A percentile compares a stretch with the other conserved stretches of the same genome.
phyloP scores from a whole-genome alignment of 2,797 vertebrate genomes.

The Rhinogobio ventralis region DNA sequence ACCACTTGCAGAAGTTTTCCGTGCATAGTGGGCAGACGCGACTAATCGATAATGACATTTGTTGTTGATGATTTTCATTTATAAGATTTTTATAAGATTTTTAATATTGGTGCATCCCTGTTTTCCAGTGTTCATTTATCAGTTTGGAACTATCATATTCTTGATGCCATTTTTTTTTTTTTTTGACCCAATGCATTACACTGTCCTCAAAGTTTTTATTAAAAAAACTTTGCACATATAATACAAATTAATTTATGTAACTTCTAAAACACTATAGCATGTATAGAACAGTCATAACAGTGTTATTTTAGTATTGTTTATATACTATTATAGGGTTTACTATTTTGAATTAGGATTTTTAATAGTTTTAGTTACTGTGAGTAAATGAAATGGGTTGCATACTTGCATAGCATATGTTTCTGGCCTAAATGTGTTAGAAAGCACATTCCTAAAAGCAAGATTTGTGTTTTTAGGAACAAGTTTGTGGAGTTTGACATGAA shows the following conservation, averaged over 20 bases:
- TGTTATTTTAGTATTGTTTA: not conserved
- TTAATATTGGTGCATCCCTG: not conserved
- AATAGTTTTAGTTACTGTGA: not conserved
- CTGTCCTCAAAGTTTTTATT: not conserved
- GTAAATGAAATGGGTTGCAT: not conserved
- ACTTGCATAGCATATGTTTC: not conserved
- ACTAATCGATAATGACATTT: too few relatives aligned
- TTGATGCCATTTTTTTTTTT: not conserved
- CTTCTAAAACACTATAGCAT: not conserved
- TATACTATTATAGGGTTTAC: not conserved
- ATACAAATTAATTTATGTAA: not conserved
- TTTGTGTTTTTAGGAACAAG: constrained; percentile 87
- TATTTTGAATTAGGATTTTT: not conserved
- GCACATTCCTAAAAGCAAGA: not conserved
- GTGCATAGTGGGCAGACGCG: too few relatives aligned
- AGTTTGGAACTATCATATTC: not conserved
- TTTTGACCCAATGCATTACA: not conserved
- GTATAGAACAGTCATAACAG: not conserved
- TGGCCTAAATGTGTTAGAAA: not conserved
- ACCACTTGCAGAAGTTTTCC: too few relatives aligned
- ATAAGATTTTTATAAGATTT: too few relatives aligned
- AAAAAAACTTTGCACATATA: not conserved
- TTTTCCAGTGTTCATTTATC: not conserved
- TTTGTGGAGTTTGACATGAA: constrained; percentile 99
- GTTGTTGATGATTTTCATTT: too few relatives aligned